Evolutionary conservation across 2,113 vertebrate genomes (phyloP), one percentile per base, ranked within the genome.

Genomic region (Percina caprodes): DNA sequence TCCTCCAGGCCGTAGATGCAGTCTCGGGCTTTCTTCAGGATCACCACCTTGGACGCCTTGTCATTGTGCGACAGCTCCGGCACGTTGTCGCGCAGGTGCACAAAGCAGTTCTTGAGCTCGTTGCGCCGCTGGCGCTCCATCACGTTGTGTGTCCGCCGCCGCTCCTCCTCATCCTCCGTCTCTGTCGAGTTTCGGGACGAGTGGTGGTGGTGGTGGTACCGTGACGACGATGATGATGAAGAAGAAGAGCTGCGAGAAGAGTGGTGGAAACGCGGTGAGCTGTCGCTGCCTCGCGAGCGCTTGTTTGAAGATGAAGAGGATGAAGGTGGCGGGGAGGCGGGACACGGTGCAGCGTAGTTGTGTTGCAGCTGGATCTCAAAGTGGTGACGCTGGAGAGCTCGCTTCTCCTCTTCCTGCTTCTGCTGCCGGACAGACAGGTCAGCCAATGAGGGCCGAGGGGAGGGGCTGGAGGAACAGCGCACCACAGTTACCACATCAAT

Each of bases 41-140:
- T 96, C 56, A 95, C 92, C 56, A 96, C 95, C 77, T 96, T 96
- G 65, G 96, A 96, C 2, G 96, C 96, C 69, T 96, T 96, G 91
- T 95, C 94, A 11, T 96, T 96, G 80, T 90, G 88, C 13, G 93
- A 94, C 70, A 96, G 90, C 76, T 96, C 96, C 0, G 96, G 95
- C 45, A 96, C 94, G 21, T 94, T 90, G 85, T 96, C 94, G 0
- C 96, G 93, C 24, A 96, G 93, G 0, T 86, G 90, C 69, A 94
- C 54, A 70, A 96, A 96, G 85, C 96, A 96, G 89, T 94, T 95
- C 80, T 96, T 96, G 19, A 96, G 88, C 89, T 96, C 95, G 45
- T 96, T 96, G 9, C 96, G 92, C 9, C 96, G 83, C 72, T 96
- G 96, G 1, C 95, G 79, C 85, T 96, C 96, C 95, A 96, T 95